Evolutionary conservation across 2,888 invertebrate genomes (phyloP).

Genomic region (Sycophila texana): DNA sequence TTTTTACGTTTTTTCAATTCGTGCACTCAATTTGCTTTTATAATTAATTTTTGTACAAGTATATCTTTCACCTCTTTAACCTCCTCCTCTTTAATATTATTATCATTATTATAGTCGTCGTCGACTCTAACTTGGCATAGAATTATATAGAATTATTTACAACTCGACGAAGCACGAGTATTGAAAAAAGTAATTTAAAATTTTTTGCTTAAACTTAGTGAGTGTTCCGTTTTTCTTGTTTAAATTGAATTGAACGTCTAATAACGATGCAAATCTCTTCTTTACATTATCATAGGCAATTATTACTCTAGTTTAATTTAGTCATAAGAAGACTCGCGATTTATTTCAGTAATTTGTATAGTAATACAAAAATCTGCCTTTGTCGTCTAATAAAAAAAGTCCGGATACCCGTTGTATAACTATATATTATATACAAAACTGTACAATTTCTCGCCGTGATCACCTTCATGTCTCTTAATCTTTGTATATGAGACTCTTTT

Average conservation of each 20-base stretch:
- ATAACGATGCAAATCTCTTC: slow-evolving; percentile 16
- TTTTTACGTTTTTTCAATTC: slow-evolving; percentile 32
- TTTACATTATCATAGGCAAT: slow-evolving; percentile 33
- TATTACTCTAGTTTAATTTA: slow-evolving; percentile 33
- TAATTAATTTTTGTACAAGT: slow-evolving; percentile 55
- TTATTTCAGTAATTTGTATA: slow-evolving; percentile 37
- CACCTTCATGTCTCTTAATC: slow-evolving; percentile 38
- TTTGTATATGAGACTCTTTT: slow-evolving; percentile 52
- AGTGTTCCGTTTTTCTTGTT: slow-evolving; percentile 32
- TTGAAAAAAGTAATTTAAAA: slow-evolving; percentile 35
- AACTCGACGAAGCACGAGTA: slow-evolving; percentile 51
- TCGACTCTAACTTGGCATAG: slow-evolving; percentile 55
- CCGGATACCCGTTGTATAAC: slow-evolving; percentile 50
- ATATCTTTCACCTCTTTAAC: slow-evolving; percentile 50
- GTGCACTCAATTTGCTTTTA: slow-evolving; percentile 53
- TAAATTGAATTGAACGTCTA: slow-evolving; percentile 39
- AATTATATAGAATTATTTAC: slow-evolving; percentile 53
- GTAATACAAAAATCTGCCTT: slow-evolving; percentile 40
- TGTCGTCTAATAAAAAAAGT: slow-evolving; percentile 51
- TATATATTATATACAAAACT: slow-evolving; percentile 65
- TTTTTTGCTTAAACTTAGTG: slow-evolving; percentile 20
- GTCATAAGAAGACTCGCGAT: slow-evolving; percentile 47
- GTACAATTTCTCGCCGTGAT: slow-evolving; percentile 61
- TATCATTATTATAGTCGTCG: slow-evolving; percentile 50
- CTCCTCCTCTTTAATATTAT: slow-evolving; percentile 44